Base-by-base conservation (phyloP, 2,888 invertebrate genomes). In the Uloborus plumipes region DNA sequence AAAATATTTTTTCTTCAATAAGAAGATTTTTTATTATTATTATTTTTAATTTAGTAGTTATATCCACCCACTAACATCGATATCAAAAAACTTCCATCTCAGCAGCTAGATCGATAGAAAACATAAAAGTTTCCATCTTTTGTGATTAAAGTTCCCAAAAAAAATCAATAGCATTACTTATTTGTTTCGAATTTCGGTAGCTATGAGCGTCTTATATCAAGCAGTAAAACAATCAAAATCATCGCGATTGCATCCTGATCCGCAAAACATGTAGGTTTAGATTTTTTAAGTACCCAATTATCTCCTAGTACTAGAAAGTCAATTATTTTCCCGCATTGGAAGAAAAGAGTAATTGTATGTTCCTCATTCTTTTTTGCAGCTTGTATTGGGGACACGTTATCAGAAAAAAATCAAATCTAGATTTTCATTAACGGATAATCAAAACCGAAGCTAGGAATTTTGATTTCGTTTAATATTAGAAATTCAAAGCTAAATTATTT, bases 221-320 rank as follows among this genome's bases (percentile, higher is more conserved):
- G 62, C 31, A 61, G 61, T 72, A 72, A 73, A 65, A 73, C 73
- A 73, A 73, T 73, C 55, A 55, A 72, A 72, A 39, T 31, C 65
- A 49, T 65, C 65, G 4, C 20, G 49, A 26, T 64, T 73, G 20
- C 55, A 20, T 62, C 39, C 39, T 65, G 20, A 65, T 65, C 50
- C 50, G 15, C 39, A 73, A 73, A 62, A 73, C 73, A 73, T 73
- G 64, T 65, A 55, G 65, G 73, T 49, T 73, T 20, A 18, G 65
- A 73, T 31, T 72, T 65, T 73, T 49, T 49, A 73, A 73, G 73
- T 65, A 73, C 26, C 73, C 73, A 73, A 73, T 73, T 73, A 73
- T 65, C 62, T 47, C 58, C 58, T 26, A 65, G 73, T 51, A 65
- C 65, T 31, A 47, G 50, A 65, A 73, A 73, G 73, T 55, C 55